Evolutionary conservation across 2,888 invertebrate species (phyloP), one percentile per base, ranked within the genome.

Genomic region (Thysanoteuthis rhombus): DNA sequence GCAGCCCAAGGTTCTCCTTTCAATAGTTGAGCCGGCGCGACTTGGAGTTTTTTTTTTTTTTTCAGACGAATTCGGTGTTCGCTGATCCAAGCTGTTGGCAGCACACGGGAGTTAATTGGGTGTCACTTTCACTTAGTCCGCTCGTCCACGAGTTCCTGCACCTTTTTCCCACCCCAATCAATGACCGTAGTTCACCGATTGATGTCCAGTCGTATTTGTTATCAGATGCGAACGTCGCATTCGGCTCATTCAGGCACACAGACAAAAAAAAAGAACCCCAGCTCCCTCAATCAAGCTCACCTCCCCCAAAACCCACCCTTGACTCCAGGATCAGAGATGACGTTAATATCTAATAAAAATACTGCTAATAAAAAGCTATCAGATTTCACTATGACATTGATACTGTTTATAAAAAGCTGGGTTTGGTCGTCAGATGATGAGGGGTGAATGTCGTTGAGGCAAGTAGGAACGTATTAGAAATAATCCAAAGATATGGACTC

Each of bases 351-450:
- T 36, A 75, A 75, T 75, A 75, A 75, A 75, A 75, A n/a, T n/a
- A 10, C 75, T 36, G n/a, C 36, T 75, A n/a, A 75, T n/a, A 75
- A n/a, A 75, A 75, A 3, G 36, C 75, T 75, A 75, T 75, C n/a
- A 75, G n/a, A 75, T 75, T 75, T n/a, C 75, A 75, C 75, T n/a
- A 75, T 75, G 75, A 36, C 75, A 75, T 75, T 75, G 75, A 75
- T 75, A 75, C 75, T 75, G 75, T 75, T 75, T 75, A 75, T 75
- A n/a, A 75, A n/a, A 75, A 75, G n/a, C n/a, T 75, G 75, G 75
- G n/a, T 75, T n/a, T 36, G 36, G 16, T n/a, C 16, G 75, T 75
- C 75, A n/a, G 75, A 47, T 19, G 47, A 19, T 47, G 28, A 25
- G n/a, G 32, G 58, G 58, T 25, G 58, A 58, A 32, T 8, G 58